phyloP scores from a whole-genome alignment of 2,113 vertebrate species.

The Rhynchomys soricoides region DNA sequence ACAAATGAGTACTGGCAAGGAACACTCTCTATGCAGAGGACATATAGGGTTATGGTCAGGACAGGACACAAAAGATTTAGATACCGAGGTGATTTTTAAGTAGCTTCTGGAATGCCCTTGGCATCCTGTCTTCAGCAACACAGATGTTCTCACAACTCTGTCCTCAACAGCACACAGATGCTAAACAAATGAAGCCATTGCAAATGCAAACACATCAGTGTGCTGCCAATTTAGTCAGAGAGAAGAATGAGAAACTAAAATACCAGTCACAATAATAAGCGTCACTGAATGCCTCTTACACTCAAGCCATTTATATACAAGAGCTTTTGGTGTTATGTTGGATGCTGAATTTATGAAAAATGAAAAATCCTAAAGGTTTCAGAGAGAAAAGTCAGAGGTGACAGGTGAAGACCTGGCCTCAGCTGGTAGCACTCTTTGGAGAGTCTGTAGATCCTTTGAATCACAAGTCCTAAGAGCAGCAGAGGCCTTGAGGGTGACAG shows the following conservation, averaged over 20 bases:
- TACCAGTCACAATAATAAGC: neutral
- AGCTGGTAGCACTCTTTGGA: neutral
- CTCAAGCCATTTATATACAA: neutral
- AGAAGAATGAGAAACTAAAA: neutral
- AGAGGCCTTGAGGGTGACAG: neutral
- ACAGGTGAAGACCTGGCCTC: neutral
- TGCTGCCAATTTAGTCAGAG: neutral
- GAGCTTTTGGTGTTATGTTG: neutral
- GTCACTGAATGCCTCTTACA: neutral
- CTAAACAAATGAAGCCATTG: neutral
- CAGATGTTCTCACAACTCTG: neutral
- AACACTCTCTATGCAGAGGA: neutral
- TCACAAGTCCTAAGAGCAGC: neutral
- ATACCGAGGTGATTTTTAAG: neutral
- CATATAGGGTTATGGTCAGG: too few species aligned
- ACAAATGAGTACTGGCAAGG: neutral
- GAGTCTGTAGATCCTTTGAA: neutral
- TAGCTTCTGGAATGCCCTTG: neutral
- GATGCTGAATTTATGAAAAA: constrained; percentile 18
- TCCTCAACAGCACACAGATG: neutral
- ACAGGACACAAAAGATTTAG: neutral
- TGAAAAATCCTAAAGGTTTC: neutral
- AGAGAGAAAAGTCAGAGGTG: constrained; percentile 5
- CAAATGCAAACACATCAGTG: constrained; percentile 12
- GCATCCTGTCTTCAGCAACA: neutral